A percentile compares a stretch with the other conserved stretches of the same genome.
phyloP scores from a whole-genome alignment of 2,113 vertebrate species.

The Cyanoramphus novaezelandiae region DNA sequence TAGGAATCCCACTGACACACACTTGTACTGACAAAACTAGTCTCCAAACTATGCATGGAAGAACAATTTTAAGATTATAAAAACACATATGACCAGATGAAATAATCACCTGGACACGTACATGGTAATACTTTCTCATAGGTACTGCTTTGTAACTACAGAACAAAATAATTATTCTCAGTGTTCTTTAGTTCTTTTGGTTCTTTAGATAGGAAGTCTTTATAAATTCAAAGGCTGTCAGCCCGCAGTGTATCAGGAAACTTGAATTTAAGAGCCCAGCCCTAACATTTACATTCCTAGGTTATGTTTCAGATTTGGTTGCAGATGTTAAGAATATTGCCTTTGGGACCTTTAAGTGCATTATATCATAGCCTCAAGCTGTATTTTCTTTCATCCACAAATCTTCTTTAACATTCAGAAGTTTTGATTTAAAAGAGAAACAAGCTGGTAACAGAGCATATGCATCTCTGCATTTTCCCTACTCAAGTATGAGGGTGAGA shows the following conservation, averaged over 20 bases:
- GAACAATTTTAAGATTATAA: neutral
- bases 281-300: neutral
- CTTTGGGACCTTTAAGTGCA: conserved; percentile 46
- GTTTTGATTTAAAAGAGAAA: conserved; percentile 43
- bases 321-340: conserved; percentile 36
- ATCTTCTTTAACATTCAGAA: conserved; percentile 45
- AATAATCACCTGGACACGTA: neutral
- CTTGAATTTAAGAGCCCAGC: conserved; percentile 17
- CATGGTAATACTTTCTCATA: neutral
- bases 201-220: conserved; percentile 1
- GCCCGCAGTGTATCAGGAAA: neutral
- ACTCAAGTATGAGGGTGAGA: neutral
- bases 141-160: neutral
- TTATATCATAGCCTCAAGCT: conserved; percentile 24
- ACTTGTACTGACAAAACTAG: neutral
- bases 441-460: neutral
- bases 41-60: neutral
- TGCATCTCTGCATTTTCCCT: conserved; percentile 2
- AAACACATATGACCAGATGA: neutral
- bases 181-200: neutral
- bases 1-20: neutral
- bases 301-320: neutral
- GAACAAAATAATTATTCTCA: conserved; percentile 24
- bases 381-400: neutral
- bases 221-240: conserved; percentile 45